Percentiles rank a stretch among this genome's conserved stretches.
These are phyloP conservation scores for Epizoanthus ramosus DNA, from an alignment of 92 coral and sea anemone genomes.

Conservation along the genomic window DNA sequence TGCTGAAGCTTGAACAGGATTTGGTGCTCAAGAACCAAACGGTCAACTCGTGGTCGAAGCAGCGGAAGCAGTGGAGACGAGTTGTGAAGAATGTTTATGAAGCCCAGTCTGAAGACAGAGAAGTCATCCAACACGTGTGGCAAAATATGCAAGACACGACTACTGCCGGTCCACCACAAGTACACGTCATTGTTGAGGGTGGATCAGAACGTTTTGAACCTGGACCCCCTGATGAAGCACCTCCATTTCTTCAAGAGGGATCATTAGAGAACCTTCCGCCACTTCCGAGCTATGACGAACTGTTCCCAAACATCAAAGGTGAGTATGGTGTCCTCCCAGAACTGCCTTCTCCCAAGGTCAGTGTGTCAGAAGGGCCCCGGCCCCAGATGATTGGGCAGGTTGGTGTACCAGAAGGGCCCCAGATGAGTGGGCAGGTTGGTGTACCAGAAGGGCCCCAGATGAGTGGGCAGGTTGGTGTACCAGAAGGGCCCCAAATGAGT, in stretches of 20 bases:
- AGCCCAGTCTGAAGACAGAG: conserved; percentile 72
- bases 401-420: neutral
- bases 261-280: conserved; percentile 59
- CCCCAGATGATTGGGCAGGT: neutral
- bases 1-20: conserved; percentile 69
- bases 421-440: too few relatives aligned
- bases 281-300: conserved; percentile 81
- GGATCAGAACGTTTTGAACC: neutral
- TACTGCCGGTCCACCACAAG: conserved; percentile 1
- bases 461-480: too few relatives aligned
- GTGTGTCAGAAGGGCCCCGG: neutral
- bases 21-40: conserved; percentile 67
- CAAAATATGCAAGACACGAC: conserved; percentile 30
- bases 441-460: neutral
- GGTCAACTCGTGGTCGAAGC: conserved; percentile 87
- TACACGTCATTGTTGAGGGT: conserved; percentile 4
- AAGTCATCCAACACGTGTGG: conserved; percentile 55
- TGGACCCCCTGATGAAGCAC: neutral
- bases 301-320: conserved; percentile 84
- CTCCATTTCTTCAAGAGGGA: neutral
- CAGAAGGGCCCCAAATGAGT: neutral
- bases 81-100: conserved; percentile 85
- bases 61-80: conserved; percentile 83
- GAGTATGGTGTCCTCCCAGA: conserved; percentile 64
- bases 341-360: conserved; percentile 61